A percentile compares a stretch with the other conserved stretches of the same genome.
These are phyloP conservation scores for Microplitis demolitor DNA, from an alignment of 1,140 invertebrate genomes.

Conservation along the genomic window DNA sequence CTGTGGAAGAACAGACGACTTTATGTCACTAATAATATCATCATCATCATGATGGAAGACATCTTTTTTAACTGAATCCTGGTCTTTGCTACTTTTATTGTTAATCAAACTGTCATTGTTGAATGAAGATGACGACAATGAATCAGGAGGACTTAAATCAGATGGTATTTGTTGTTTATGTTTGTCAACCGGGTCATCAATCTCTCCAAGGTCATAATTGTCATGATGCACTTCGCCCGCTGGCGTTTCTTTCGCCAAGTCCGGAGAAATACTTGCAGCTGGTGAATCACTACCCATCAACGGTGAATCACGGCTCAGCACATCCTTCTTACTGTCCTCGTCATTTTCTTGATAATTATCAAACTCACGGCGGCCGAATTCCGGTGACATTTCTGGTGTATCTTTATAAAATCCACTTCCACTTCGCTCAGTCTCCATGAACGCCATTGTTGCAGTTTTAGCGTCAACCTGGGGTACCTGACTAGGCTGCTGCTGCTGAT, in stretches of 20 bases:
- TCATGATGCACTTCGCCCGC: slow-evolving; percentile 26
- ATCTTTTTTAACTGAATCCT: neutral
- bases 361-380: neutral
- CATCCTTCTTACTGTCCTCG: too few relatives aligned
- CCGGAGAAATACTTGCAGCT: neutral
- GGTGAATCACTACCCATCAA: too few relatives aligned
- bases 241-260: neutral
- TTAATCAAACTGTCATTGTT: too few relatives aligned
- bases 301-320: too few relatives aligned
- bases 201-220: slow-evolving; percentile 21
- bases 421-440: slow-evolving; percentile 57
- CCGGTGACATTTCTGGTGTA: neutral
- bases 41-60: neutral
- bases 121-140: neutral
- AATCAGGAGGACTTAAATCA: slow-evolving; percentile 43
- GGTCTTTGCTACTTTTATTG: too few relatives aligned
- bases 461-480: slow-evolving; percentile 41
- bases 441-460: slow-evolving; percentile 58
- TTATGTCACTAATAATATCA: slow-evolving; percentile 32
- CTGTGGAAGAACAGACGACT: slow-evolving; percentile 37
- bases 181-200: neutral
- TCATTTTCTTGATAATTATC: neutral
- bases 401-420: slow-evolving; percentile 6
- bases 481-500: neutral
- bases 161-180: slow-evolving; percentile 23